Evolutionary conservation across 2,113 vertebrate genomes (phyloP), one percentile per base, ranked within the genome.

Genomic region (Zosterops borbonicus): DNA sequence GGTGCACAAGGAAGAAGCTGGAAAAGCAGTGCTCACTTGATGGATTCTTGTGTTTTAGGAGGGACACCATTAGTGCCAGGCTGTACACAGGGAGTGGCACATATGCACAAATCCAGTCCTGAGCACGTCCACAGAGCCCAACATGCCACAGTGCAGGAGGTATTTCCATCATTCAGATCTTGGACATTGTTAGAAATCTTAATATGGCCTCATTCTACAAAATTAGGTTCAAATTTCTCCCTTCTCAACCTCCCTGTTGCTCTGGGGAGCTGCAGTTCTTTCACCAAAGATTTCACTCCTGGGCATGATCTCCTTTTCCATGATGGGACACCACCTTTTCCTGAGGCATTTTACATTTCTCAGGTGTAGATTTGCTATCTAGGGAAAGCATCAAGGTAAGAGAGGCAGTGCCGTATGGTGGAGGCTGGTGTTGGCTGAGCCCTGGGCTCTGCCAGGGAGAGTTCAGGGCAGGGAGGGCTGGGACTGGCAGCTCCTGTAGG

Each of bases 121-220:
- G 8, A 56, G 39, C 63, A 41, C 0, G 0, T 27, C 50, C 63
- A 28, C 53, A 31, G 29, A 77, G 56, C 78, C 24, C 35, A 29
- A 2, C 0, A 0, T 25, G 47, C 59, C 70, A 6, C 50, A 9
- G 12, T 4, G 9, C 7, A 41, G 46, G 21, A 90, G 55, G 29
- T 52, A 33, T 23, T 77, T 69, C 55, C 25, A 55, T 44, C 60
- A 52, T 69, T 55, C 24, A 44, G 33, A 24, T 44, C 39, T 84
- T 23, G 39, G 63, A 27, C 37, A 44, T 56, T 14, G n/a, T 31
- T 80, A 77, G 33, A 74, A 74, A 81, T 73, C 64, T 80, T 85
- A 56, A 9, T 28, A 7, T 7, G 7, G 22, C 14, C 23, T 62
- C 37, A 74, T 76, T 88, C 76, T 39, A 77, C 47, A 74, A 47